Percentiles rank a stretch among this genome's conserved stretches.
Evolutionary conservation across 1,140 invertebrate genomes (phyloP).

Genomic region (Panulirus ornatus): DNA sequence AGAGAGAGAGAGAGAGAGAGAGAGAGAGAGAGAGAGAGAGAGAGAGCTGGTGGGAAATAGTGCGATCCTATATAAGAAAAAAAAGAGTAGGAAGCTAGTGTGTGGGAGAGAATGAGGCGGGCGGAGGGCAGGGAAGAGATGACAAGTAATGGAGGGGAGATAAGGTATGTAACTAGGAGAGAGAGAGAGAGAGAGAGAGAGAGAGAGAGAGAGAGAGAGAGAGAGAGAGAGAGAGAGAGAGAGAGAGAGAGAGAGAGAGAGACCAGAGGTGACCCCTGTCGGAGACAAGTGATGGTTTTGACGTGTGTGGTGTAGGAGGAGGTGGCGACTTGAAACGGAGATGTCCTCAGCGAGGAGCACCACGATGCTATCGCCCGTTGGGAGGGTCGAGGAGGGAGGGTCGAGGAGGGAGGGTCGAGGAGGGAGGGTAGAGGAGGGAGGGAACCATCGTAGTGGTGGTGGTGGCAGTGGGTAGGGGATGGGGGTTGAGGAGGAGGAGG

Average conservation of each 20-base stretch:
- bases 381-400: background rate
- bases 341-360: background rate
- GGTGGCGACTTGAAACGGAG: background rate
- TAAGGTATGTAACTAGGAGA: background rate
- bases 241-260: background rate
- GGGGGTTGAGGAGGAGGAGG: background rate
- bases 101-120: background rate
- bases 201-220: too few relatives aligned
- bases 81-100: background rate
- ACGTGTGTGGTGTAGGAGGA: background rate
- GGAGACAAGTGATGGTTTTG: background rate
- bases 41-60: too few relatives aligned
- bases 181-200: background rate
- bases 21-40: too few relatives aligned
- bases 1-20: too few relatives aligned
- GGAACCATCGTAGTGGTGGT: too few relatives aligned
- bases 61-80: background rate
- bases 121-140: background rate
- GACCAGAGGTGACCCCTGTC: background rate
- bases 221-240: background rate
- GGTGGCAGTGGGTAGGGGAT: background rate
- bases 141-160: background rate
- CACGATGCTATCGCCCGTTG: slow-evolving; percentile 9
- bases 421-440: background rate
- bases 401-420: background rate